A percentile compares a stretch with the other conserved stretches of the same genome.
These are phyloP conservation scores for Danio kyathit DNA, from an alignment of 2,797 vertebrate genomes.

Conservation along the genomic window DNA sequence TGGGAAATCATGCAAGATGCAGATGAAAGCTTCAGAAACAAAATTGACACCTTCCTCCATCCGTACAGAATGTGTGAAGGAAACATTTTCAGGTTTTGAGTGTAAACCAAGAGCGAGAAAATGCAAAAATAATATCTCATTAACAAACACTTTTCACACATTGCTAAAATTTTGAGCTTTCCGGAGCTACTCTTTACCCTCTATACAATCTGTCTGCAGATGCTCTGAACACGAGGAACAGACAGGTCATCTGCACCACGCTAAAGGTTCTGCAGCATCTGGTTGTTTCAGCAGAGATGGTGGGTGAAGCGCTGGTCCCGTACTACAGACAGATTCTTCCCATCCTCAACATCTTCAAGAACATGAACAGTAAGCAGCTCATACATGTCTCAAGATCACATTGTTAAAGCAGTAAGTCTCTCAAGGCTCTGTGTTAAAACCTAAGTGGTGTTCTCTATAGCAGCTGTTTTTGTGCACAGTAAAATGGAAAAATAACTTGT, in stretches of 20 bases:
- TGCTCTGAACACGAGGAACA: slow-evolving; percentile 90
- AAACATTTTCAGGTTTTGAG: background rate
- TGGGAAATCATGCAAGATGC: background rate
- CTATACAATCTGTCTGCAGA: slow-evolving; percentile 71
- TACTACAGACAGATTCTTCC: slow-evolving; percentile 95
- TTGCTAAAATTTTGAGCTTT: background rate
- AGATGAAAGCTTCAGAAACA: background rate
- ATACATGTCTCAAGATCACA: background rate
- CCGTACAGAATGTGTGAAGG: background rate
- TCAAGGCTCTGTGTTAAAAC: background rate
- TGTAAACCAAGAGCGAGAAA: background rate
- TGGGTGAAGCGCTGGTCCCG: slow-evolving; percentile 85
- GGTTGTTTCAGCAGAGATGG: slow-evolving; percentile 87
- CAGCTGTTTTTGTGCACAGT: background rate
- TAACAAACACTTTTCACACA: background rate
- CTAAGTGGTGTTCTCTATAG: too few species aligned
- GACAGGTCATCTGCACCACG: slow-evolving; percentile 88
- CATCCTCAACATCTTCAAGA: slow-evolving; percentile 94
- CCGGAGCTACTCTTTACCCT: background rate
- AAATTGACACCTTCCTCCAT: background rate
- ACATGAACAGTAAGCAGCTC: slow-evolving; percentile 86
- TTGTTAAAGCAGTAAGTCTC: slow-evolving; percentile 9
- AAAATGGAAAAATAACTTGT: background rate
- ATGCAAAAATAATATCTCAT: background rate
- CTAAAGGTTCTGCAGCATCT: slow-evolving; percentile 93